A percentile compares a stretch with the other conserved stretches of the same genome.
Evolutionary conservation across 2,797 vertebrate genomes (phyloP).

Genomic region (Rousettus madagascariensis): DNA sequence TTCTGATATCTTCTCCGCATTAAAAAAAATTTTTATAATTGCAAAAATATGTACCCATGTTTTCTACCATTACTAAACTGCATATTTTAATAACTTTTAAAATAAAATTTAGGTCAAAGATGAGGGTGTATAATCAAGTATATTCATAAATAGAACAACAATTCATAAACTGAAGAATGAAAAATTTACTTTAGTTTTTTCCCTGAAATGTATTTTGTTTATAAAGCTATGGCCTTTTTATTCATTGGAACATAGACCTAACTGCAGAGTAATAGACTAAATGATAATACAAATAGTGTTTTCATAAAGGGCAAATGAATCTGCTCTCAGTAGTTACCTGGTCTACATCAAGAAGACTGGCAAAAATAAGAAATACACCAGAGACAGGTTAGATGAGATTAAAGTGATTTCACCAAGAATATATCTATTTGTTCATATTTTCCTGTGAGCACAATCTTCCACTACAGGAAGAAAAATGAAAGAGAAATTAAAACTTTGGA

Average conservation of each 20-base stretch:
- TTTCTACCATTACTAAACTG: background rate
- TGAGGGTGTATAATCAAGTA: background rate
- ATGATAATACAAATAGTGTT: background rate
- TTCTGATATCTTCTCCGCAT: background rate
- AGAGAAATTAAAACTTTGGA: conserved; percentile 15
- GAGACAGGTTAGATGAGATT: conserved; percentile 29
- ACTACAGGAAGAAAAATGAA: conserved; percentile 20
- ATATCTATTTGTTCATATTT: background rate
- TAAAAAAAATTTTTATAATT: background rate
- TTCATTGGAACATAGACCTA: background rate
- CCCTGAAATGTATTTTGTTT: background rate
- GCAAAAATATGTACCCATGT: background rate
- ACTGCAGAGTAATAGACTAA: background rate
- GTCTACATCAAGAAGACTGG: background rate
- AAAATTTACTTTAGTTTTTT: background rate
- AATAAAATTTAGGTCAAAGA: background rate
- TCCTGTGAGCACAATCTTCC: conserved; percentile 42
- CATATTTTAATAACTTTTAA: background rate
- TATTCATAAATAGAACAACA: background rate
- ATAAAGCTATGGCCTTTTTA: background rate
- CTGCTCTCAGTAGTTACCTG: background rate
- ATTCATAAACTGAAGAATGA: background rate
- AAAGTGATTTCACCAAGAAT: conserved; percentile 15
- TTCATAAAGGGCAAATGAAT: background rate
- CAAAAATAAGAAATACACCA: conserved; percentile 3